These are phyloP conservation scores for Lagorchestes hirsutus DNA, from an alignment of 2,797 vertebrate genomes.

Conservation along the genomic window DNA sequence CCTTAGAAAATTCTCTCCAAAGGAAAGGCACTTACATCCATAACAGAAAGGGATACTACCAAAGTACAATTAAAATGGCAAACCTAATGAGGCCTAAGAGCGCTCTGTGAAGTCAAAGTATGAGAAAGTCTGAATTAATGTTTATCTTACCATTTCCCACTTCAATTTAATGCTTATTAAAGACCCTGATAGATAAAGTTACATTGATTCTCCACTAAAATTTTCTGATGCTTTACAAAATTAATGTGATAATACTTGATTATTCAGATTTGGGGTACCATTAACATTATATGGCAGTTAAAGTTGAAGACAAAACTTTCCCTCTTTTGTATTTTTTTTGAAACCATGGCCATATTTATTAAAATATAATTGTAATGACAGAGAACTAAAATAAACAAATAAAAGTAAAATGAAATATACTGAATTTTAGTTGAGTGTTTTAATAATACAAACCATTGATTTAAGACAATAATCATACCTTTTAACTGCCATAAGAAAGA, in stretches of 20 bases:
- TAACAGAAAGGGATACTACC: conserved; percentile 32
- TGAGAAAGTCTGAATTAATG: conserved; percentile 39
- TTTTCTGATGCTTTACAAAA: conserved; percentile 73
- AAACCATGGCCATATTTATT: conserved; percentile 12
- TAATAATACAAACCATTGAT: background rate
- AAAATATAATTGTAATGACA: conserved; percentile 2
- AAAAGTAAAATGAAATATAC: background rate
- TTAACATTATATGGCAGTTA: conserved; percentile 52
- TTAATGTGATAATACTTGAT: conserved; percentile 58
- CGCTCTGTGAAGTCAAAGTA: conserved; percentile 43
- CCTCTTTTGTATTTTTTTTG: background rate
- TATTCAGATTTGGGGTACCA: conserved; percentile 71
- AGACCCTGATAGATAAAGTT: conserved; percentile 70
- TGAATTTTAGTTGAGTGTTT: background rate
- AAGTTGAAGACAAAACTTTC: conserved; percentile 53
- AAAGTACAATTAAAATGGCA: conserved; percentile 44
- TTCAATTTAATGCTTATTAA: conserved; percentile 69
- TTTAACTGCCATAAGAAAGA: background rate
- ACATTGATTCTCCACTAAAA: conserved; percentile 72
- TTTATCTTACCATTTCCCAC: conserved; percentile 63
- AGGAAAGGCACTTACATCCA: background rate
- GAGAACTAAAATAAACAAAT: background rate
- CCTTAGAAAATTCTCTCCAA: conserved; percentile 32
- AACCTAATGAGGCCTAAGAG: conserved; percentile 18
- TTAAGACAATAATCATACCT: background rate